A percentile compares a stretch with the other conserved stretches of the same genome.
phyloP scores from a whole-genome alignment of 2,113 vertebrate species.

The Mesitornis unicolor region DNA sequence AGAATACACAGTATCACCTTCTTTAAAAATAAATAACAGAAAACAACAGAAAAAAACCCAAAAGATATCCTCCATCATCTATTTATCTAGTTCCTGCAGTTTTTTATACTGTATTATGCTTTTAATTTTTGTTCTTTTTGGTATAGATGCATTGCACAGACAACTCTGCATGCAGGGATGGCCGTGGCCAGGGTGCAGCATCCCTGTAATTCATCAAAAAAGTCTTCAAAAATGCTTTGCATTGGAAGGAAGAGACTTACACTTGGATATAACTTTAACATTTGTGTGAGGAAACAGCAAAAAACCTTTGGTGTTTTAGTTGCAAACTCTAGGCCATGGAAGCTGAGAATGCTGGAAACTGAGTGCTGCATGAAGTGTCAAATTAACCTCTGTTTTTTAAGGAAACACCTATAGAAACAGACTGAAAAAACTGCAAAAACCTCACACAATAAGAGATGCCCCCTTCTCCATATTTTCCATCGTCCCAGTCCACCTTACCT shows the following conservation, averaged over 20 bases:
- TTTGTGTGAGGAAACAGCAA: neutral
- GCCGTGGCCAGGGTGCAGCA: neutral
- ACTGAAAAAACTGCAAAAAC: neutral
- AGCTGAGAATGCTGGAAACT: neutral
- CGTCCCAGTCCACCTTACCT: neutral
- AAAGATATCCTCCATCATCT: neutral
- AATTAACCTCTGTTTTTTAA: neutral
- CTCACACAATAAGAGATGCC: neutral
- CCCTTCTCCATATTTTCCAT: neutral
- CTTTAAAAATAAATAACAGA: neutral
- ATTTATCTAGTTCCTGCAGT: neutral
- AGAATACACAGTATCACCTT: neutral
- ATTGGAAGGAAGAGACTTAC: neutral
- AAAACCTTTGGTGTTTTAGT: neutral
- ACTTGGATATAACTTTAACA: neutral
- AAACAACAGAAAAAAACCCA: fast-evolving
- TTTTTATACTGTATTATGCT: neutral
- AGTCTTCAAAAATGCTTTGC: too few species aligned
- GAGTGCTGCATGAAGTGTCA: neutral
- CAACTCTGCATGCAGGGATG: neutral
- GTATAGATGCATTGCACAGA: fast-evolving
- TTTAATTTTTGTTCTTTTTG: neutral
- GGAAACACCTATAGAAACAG: neutral
- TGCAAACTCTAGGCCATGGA: neutral
- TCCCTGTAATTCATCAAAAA: too few species aligned